Conservation (phyloP, 2,888 invertebrate genomes). For the Hydraecia micacea region DNA sequence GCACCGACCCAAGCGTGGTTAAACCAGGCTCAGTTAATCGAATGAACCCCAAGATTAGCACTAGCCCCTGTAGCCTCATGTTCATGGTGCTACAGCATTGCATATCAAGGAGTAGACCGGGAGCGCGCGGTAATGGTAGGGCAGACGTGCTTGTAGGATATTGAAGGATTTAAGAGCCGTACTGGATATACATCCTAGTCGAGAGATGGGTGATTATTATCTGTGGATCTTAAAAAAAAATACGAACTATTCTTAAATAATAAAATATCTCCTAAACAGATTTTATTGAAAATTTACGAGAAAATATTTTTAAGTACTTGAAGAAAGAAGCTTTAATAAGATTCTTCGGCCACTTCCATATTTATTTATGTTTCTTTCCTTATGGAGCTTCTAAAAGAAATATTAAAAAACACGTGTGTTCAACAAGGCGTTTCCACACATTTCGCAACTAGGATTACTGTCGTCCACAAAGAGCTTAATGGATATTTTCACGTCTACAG, state of each 20-base stretch:
- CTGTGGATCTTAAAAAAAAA: neutral
- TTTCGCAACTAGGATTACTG: neutral
- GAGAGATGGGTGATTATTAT: no score
- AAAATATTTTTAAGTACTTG: neutral
- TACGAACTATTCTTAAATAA: neutral
- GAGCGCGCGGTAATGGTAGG: no score
- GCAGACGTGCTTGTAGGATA: no score
- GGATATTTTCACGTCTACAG: slow-evolving; percentile 16
- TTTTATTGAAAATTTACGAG: neutral
- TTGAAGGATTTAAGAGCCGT: no score
- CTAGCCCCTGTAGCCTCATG: no score
- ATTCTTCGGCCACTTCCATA: neutral
- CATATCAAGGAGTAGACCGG: no score
- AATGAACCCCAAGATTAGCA: no score
- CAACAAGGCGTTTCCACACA: neutral
- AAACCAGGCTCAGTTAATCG: no score
- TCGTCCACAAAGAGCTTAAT: slow-evolving; percentile 14
- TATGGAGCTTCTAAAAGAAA: neutral
- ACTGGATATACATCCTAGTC: no score
- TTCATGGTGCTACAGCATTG: no score
- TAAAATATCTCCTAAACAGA: neutral
- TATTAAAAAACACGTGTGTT: neutral
- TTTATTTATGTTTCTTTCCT: neutral
- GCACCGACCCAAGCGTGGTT: no score
- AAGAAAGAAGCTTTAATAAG: neutral